Evolutionary conservation across 2,113 vertebrate species (phyloP).

Genomic region (Vireo altiloquus): DNA sequence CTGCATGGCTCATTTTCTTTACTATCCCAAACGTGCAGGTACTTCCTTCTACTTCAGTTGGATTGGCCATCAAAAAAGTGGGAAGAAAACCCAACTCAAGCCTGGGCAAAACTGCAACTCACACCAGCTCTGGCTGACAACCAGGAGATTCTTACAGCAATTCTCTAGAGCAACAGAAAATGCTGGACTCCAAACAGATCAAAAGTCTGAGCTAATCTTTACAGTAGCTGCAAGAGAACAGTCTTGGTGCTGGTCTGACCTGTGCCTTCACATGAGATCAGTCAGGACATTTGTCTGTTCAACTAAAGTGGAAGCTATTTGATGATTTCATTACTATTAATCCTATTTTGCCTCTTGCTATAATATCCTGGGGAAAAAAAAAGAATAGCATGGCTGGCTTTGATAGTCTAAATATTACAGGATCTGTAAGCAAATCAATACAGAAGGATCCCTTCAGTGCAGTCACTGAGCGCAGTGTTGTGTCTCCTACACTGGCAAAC

Average conservation of each 20-base stretch:
- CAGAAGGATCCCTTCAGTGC: conserved; percentile 10
- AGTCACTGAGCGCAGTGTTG: background rate
- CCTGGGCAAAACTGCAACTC: background rate
- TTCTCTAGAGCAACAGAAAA: background rate
- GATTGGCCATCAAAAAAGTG: background rate
- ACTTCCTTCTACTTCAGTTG: background rate
- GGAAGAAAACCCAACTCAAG: background rate
- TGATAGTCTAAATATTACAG: background rate
- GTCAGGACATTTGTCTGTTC: background rate
- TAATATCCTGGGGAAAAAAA: background rate
- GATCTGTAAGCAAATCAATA: conserved; percentile 18
- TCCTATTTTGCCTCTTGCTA: conserved; percentile 22
- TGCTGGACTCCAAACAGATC: background rate
- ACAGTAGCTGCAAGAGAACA: background rate
- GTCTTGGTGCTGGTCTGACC: background rate
- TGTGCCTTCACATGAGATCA: background rate
- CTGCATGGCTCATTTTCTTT: background rate
- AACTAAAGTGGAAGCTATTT: background rate
- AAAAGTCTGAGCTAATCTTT: conserved; percentile 43
- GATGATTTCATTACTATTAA: conserved; percentile 3
- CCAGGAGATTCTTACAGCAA: background rate
- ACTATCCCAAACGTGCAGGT: background rate
- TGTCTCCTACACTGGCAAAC: background rate
- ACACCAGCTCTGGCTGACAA: background rate
- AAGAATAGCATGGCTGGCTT: background rate